Conservation (phyloP, 2,797 vertebrate genomes). For the Glyptemys insculpta region DNA sequence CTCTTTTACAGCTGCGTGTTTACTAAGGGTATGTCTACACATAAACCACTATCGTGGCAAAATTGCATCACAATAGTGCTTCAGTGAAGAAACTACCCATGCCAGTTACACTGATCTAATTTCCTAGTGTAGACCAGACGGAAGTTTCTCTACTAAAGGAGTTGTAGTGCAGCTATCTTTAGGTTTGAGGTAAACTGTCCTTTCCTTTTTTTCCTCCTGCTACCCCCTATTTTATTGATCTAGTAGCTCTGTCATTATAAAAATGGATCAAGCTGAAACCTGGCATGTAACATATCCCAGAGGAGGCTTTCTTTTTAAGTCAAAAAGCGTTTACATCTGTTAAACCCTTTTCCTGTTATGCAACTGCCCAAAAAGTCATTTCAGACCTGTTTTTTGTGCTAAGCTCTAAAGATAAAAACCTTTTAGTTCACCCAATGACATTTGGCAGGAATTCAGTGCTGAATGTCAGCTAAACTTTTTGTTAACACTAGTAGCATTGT, state of each 20-base stretch:
- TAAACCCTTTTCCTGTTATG: slow-evolving; percentile 62
- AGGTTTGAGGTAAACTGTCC: neutral
- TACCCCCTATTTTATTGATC: neutral
- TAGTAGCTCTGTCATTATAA: neutral
- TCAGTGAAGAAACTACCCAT: too few species aligned
- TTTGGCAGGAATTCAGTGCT: slow-evolving; percentile 34
- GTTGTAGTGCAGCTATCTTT: neutral
- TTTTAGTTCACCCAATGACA: slow-evolving; percentile 55
- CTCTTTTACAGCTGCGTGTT: slow-evolving; percentile 35
- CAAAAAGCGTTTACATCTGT: slow-evolving; percentile 29
- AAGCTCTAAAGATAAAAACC: slow-evolving; percentile 63
- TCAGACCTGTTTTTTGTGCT: slow-evolving; percentile 14
- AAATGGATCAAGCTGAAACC: slow-evolving; percentile 6
- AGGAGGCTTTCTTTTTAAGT: slow-evolving; percentile 46
- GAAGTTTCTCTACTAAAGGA: neutral
- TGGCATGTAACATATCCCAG: neutral
- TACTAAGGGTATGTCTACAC: neutral
- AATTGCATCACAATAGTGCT: too few species aligned
- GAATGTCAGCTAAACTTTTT: neutral
- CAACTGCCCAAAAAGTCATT: slow-evolving; percentile 44
- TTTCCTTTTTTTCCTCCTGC: neutral
- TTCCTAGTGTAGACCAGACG: neutral
- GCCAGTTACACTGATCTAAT: too few species aligned
- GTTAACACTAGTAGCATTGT: neutral
- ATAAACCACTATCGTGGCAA: too few species aligned